Base-by-base conservation (phyloP, 1,140 invertebrate species). In the Vollenhovia emeryi region DNA sequence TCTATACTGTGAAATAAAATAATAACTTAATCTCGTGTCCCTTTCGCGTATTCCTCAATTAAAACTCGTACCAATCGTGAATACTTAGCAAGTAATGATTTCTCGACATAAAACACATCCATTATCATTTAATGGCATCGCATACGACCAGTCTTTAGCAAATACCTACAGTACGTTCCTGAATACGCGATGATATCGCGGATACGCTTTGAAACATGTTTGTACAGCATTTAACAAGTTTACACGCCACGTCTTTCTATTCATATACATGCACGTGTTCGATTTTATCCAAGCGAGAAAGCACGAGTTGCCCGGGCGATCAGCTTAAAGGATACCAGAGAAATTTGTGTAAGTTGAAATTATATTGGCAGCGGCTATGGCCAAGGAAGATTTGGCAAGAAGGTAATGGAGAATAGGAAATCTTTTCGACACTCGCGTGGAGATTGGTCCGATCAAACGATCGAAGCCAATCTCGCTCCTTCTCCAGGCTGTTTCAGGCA, bases 381-480 rank as follows among this genome's bases (percentile, higher is more conserved):
- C 27, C 24, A 52, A 30, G 18, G 33, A 21, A 24, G 59, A 21
- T 80, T 57, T 55, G 24, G 50, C 52, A 24, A 64, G 18, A 36
- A 64, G 24, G 40, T 73, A 76, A 76, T 66, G 59, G 88, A 11
- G 27, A 73, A 82, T 71, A 57, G 60, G 36, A 40, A 84, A 90
- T 89, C 64, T 50, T 55, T 71, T 66, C 33, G 69, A 74, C 60
- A 48, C 68, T 68, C 75, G 50, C 57, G 69, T 4, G 52, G 55
- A 87, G 69, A 75, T 90, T 87, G 85, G 30, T 2, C 55, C 88
- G 62, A 88, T 88, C 85, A 64, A 55, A 66, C 57, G 85, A 30
- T 30, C 64, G 21, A 40, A 62, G 24, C 73, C 85, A 87, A 89
- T 89, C 57, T 86, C 50, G 50, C 64, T n/a, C 66, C 64, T 78